phyloP scores from a whole-genome alignment of 2,888 invertebrate species.

The Philereme transversata region DNA sequence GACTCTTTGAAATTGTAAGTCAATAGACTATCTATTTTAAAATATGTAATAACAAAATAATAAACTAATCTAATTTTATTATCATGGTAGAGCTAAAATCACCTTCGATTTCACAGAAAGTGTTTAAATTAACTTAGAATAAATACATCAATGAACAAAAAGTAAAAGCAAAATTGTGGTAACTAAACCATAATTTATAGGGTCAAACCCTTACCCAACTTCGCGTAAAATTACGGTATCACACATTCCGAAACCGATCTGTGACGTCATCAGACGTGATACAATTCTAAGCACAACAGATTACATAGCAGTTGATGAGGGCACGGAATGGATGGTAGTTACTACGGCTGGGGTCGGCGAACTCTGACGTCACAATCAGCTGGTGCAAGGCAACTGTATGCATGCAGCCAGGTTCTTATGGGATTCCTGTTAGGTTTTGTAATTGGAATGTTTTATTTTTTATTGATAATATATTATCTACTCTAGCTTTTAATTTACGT shows the following conservation, averaged over 20 bases:
- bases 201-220: constrained; percentile 23
- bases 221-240: constrained; percentile 30
- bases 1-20: no score
- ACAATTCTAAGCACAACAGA: constrained; percentile 26
- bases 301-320: constrained; percentile 13
- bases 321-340: constrained; percentile 44
- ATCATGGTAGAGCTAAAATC: no score
- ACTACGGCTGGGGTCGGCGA: constrained; percentile 57
- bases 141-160: not conserved
- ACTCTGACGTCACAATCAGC: constrained; percentile 79
- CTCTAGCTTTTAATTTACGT: not conserved
- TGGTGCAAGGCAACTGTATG: constrained; percentile 58
- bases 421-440: constrained; percentile 48
- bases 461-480: no score
- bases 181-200: constrained; percentile 15
- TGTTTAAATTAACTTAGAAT: no score
- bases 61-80: no score
- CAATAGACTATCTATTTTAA: no score
- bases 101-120: no score
- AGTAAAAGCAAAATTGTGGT: constrained; percentile 11
- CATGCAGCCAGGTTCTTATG: constrained; percentile 10
- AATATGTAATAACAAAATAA: no score
- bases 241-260: constrained; percentile 21
- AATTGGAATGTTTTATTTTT: constrained; percentile 34
- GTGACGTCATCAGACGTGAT: constrained; percentile 31